These are phyloP conservation scores for Enteromius anoplus DNA, from an alignment of 2,797 vertebrate genomes.

Conservation along the genomic window DNA sequence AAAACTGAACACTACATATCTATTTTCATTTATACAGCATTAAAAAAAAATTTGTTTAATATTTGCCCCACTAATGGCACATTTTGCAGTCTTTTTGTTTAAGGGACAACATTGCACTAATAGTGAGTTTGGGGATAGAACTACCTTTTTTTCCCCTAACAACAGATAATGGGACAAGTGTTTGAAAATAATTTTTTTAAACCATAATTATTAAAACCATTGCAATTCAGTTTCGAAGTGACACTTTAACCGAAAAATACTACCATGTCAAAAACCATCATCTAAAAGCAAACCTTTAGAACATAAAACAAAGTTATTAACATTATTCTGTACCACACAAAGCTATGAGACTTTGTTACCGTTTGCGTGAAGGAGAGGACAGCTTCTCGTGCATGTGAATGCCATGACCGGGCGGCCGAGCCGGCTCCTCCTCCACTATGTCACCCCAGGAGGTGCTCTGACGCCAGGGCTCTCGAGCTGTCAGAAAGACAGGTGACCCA, in stretches of 20 bases:
- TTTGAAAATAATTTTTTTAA: neutral
- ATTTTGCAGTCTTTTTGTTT: neutral
- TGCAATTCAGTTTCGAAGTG: neutral
- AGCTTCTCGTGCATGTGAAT: slow-evolving; percentile 99
- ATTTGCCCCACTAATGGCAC: neutral
- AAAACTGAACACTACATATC: neutral
- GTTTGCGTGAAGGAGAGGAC: slow-evolving; percentile 96
- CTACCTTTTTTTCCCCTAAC: neutral
- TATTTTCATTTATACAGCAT: neutral
- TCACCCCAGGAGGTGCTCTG: slow-evolving; percentile 98
- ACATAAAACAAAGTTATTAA: neutral
- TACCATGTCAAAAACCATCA: neutral
- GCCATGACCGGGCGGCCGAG: slow-evolving; percentile 93
- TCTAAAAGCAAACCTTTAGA: no score
- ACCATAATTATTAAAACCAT: no score
- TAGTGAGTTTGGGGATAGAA: neutral
- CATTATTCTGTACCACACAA: no score
- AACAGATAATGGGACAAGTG: neutral
- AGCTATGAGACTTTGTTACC: slow-evolving; percentile 70
- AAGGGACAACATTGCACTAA: neutral
- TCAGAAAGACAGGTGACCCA: neutral
- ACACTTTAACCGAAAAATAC: neutral
- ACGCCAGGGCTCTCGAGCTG: slow-evolving; percentile 95
- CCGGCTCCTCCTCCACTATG: slow-evolving; percentile 95
- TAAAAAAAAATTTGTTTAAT: neutral